Conservation (phyloP, 2,888 invertebrate genomes). For the Morinoia aosen region DNA sequence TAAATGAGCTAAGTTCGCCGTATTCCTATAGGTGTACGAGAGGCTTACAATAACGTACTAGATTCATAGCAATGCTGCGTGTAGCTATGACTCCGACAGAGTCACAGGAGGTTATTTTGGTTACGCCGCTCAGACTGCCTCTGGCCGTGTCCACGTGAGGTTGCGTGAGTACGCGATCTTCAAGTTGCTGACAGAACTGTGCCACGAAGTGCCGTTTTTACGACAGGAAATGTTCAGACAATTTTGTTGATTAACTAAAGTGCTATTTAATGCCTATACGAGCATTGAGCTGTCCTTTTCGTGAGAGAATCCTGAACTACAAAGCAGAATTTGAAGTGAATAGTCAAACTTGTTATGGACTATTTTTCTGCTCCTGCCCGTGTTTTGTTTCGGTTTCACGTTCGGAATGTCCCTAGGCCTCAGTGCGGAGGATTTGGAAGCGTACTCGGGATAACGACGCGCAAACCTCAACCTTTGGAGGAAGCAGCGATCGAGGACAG, state of each 20-base stretch:
- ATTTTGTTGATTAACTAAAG: background rate
- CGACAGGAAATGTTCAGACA: background rate
- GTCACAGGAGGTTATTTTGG: slow-evolving; percentile 6
- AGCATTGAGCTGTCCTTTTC: background rate
- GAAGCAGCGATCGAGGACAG: background rate
- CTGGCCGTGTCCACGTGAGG: background rate
- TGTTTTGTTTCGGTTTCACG: background rate
- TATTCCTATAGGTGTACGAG: background rate
- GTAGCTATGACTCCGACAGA: background rate
- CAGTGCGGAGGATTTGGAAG: background rate
- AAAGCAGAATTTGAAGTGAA: background rate
- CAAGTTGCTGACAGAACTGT: background rate
- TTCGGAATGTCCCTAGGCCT: background rate
- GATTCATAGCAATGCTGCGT: background rate
- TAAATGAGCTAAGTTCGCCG: background rate
- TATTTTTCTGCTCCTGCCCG: background rate
- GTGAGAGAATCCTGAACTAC: background rate
- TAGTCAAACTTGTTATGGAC: background rate
- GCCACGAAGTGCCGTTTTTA: background rate
- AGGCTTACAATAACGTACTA: background rate
- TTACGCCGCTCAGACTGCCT: background rate
- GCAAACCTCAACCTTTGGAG: background rate
- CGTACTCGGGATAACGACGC: background rate
- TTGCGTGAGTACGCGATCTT: background rate
- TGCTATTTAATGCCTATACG: background rate